These are phyloP conservation scores for Polyommatus icarus DNA, from an alignment of 2,888 invertebrate genomes.

Conservation along the genomic window DNA sequence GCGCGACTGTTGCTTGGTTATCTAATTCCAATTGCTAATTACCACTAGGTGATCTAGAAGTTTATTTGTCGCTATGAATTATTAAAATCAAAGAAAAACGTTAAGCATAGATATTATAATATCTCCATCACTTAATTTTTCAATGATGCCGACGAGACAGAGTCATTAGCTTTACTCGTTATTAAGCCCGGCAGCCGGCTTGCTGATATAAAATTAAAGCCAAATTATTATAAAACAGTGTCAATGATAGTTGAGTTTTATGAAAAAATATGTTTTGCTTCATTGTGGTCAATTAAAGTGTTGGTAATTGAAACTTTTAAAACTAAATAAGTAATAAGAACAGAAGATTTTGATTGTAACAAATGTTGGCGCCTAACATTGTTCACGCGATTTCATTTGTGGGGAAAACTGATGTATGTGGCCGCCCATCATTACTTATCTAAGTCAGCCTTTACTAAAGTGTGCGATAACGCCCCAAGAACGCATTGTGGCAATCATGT, in stretches of 20 bases:
- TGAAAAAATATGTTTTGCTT: constrained; percentile 6
- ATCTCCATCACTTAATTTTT: not conserved
- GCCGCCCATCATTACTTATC: too few species aligned
- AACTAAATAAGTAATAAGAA: not conserved
- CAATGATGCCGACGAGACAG: not conserved
- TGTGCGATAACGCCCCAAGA: too few species aligned
- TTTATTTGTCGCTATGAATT: too few species aligned
- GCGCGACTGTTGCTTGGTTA: too few species aligned
- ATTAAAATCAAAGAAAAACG: too few species aligned
- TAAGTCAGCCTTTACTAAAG: too few species aligned
- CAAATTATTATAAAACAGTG: not conserved
- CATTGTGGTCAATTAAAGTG: not conserved
- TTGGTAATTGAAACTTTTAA: not conserved
- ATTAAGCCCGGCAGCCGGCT: not conserved
- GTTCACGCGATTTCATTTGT: not conserved
- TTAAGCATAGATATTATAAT: too few species aligned
- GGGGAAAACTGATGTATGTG: too few species aligned
- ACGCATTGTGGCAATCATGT: not conserved
- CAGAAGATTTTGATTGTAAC: not conserved
- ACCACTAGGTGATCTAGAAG: too few species aligned
- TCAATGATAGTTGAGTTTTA: not conserved
- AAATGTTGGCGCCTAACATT: not conserved
- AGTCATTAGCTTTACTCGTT: not conserved
- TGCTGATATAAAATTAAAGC: not conserved
- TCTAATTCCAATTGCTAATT: too few species aligned